These are phyloP conservation scores for Drosophila subsilvestris DNA, from an alignment of 2,888 invertebrate genomes.

Conservation along the genomic window DNA sequence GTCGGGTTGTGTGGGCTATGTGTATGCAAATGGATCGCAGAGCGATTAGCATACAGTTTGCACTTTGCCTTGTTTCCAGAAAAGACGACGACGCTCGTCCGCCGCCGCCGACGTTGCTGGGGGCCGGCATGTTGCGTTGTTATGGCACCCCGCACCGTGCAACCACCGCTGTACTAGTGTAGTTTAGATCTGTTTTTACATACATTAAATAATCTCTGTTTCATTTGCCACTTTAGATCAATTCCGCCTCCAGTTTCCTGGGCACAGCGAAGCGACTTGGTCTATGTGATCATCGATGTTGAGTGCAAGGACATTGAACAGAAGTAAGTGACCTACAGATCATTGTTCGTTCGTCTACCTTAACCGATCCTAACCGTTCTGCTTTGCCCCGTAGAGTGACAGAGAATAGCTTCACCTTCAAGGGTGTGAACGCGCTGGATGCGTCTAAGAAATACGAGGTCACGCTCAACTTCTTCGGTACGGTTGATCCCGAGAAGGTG, in stretches of 20 bases:
- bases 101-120: neutral
- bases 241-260: conserved; percentile 94
- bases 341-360: neutral
- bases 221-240: conserved; percentile 57
- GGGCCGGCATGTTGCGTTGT: conserved; percentile 46
- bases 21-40: conserved; percentile 42
- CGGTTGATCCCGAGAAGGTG: conserved; percentile 92
- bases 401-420: conserved; percentile 91
- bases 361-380: neutral
- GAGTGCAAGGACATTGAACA: conserved; percentile 94
- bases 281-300: conserved; percentile 95
- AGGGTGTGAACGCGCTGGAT: conserved; percentile 91
- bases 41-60: conserved; percentile 30
- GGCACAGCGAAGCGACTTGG: conserved; percentile 94
- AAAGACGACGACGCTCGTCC: conserved; percentile 1
- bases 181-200: conserved; percentile 14
- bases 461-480: conserved; percentile 92
- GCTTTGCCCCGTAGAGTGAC: conserved; percentile 86
- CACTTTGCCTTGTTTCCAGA: conserved; percentile 33
- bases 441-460: conserved; percentile 94
- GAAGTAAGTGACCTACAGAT: conserved; percentile 85
- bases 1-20: neutral
- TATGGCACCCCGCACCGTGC: conserved; percentile 36
- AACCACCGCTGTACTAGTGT: neutral
- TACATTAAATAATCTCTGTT: conserved; percentile 4